phyloP scores from a whole-genome alignment of 2,888 invertebrate species.

The Steinernema scapterisci region DNA sequence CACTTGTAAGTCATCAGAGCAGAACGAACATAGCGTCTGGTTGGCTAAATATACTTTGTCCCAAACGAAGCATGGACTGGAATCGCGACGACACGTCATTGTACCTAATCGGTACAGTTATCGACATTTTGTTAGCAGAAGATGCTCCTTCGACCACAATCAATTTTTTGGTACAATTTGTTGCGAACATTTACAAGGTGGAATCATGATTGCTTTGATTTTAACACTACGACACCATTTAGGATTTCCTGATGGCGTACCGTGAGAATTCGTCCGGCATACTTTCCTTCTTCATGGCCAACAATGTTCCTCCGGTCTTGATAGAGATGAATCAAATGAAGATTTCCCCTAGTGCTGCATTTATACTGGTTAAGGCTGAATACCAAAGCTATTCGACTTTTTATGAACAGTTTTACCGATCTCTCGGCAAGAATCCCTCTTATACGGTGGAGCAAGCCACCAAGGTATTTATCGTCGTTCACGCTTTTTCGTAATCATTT shows the following conservation, averaged over 20 bases:
- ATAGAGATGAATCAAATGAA: constrained; percentile 46
- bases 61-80: constrained; percentile 40
- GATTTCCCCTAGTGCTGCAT: constrained; percentile 56
- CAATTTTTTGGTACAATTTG: constrained; percentile 35
- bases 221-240: constrained; percentile 10
- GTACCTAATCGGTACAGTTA: constrained; percentile 55
- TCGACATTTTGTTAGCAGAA: constrained; percentile 51
- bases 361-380: constrained; percentile 55
- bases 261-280: constrained; percentile 40
- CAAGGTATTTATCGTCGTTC: constrained; percentile 36
- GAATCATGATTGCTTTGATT: neutral
- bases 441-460: constrained; percentile 49
- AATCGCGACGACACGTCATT: constrained; percentile 48
- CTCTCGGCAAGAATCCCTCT: constrained; percentile 54
- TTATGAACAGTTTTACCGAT: constrained; percentile 48
- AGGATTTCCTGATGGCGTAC: constrained; percentile 37
- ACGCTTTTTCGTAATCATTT: neutral
- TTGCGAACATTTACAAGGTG: constrained; percentile 54
- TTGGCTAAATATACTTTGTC: constrained; percentile 43
- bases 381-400: constrained; percentile 47
- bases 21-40: constrained; percentile 8
- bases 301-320: constrained; percentile 53
- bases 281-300: constrained; percentile 54
- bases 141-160: constrained; percentile 38
- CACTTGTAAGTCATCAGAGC: neutral